phyloP scores from a whole-genome alignment of 2,113 vertebrate species.

The Ochotona curzoniae region DNA sequence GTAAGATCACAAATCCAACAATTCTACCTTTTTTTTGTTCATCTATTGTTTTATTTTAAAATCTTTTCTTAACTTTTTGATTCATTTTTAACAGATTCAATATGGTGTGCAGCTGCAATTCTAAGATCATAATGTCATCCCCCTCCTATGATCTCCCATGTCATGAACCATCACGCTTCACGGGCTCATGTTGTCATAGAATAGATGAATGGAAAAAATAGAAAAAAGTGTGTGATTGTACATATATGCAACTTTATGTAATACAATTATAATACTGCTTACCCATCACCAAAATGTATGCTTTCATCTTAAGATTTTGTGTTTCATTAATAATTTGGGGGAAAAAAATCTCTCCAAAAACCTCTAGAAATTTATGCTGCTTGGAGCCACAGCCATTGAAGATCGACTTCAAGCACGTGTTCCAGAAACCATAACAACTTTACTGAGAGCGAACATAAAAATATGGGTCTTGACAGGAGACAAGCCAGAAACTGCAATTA shows the following conservation, averaged over 20 bases:
- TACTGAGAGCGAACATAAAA: constrained; percentile 96
- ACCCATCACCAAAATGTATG: constrained; percentile 47
- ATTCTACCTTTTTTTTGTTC: no score
- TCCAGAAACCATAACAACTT: constrained; percentile 96
- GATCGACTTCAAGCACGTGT: constrained; percentile 97
- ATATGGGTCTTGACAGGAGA: constrained; percentile 99
- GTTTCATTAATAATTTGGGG: constrained; percentile 3
- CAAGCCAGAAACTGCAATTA: constrained; percentile 98
- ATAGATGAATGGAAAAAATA: not conserved
- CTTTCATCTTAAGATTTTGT: constrained; percentile 52
- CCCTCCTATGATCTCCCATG: no score
- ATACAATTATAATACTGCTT: not conserved
- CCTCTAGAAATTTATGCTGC: constrained; percentile 90
- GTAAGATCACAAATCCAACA: not conserved
- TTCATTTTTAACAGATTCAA: no score
- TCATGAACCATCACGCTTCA: not conserved
- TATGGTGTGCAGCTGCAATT: no score
- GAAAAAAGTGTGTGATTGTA: constrained; percentile 15
- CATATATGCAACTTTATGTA: not conserved
- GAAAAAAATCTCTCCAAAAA: constrained; percentile 30
- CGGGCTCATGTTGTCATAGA: not conserved
- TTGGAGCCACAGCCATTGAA: constrained; percentile 98
- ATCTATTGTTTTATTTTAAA: no score
- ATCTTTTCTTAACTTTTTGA: no score
- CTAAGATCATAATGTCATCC: no score